phyloP scores from a whole-genome alignment of 1,140 invertebrate species.

The Brachionus paranguensis region DNA sequence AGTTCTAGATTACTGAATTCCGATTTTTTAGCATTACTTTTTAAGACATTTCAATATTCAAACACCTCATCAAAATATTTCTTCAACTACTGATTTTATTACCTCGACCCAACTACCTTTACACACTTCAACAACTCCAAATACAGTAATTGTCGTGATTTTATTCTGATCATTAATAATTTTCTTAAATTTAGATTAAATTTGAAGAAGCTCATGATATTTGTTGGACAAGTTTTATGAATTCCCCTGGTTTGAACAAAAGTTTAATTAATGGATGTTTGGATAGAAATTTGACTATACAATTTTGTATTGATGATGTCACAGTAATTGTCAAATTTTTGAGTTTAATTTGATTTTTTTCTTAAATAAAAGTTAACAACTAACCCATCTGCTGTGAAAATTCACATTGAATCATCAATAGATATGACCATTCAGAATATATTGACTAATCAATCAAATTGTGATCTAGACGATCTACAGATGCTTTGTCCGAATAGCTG shows the following conservation, averaged over 20 bases:
- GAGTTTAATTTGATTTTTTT: neutral
- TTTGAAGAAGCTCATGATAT: neutral
- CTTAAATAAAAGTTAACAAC: neutral
- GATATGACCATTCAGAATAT: neutral
- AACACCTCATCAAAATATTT: neutral
- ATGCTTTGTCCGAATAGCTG: neutral
- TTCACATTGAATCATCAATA: neutral
- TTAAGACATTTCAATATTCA: neutral
- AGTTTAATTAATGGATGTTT: neutral
- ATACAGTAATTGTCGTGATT: neutral
- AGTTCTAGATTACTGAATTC: too few species aligned
- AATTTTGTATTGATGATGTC: neutral
- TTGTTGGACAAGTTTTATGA: neutral
- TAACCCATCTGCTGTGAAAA: neutral
- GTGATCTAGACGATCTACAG: neutral
- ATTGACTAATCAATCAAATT: neutral
- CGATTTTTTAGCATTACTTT: neutral
- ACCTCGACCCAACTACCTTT: neutral
- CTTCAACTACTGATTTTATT: neutral
- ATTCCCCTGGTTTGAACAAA: neutral
- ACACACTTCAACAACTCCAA: neutral
- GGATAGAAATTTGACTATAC: neutral
- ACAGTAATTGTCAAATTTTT: neutral
- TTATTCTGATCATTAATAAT: neutral
- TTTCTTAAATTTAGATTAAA: neutral